Conservation (phyloP, 2,797 vertebrate species). For the Psittacula echo region DNA sequence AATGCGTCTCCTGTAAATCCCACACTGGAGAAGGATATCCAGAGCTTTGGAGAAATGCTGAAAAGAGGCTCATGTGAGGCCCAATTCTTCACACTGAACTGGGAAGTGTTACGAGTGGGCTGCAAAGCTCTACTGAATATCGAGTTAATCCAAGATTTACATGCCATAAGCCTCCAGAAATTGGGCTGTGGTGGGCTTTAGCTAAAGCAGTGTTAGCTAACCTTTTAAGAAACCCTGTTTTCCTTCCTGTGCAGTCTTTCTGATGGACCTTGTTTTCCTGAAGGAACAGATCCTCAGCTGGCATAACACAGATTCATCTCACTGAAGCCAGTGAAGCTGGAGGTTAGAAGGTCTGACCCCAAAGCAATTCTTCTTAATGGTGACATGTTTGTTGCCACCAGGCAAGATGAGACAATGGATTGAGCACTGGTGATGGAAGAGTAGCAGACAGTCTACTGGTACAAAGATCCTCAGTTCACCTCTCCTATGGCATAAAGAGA, state of each 20-base stretch:
- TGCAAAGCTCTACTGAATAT: constrained; percentile 72
- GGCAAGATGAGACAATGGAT: background rate
- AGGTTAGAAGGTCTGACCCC: constrained; percentile 22
- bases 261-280: background rate
- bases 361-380: background rate
- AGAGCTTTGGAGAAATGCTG: constrained; percentile 54
- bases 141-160: constrained; percentile 76
- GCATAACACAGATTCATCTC: background rate
- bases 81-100: constrained; percentile 43
- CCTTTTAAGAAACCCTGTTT: constrained; percentile 38
- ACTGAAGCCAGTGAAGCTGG: background rate
- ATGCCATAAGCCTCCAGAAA: constrained; percentile 53
- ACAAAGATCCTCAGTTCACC: background rate
- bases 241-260: background rate
- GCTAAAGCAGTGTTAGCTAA: constrained; percentile 52
- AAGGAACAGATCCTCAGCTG: constrained; percentile 11
- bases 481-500: background rate
- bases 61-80: constrained; percentile 59
- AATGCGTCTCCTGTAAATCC: constrained; percentile 43
- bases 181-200: constrained; percentile 26
- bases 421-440: background rate
- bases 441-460: background rate
- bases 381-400: constrained; percentile 20
- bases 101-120: constrained; percentile 66
- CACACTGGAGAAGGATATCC: constrained; percentile 41